These are phyloP conservation scores for Trochalopteron elliotii DNA, from an alignment of 2,113 vertebrate genomes.

Conservation along the genomic window DNA sequence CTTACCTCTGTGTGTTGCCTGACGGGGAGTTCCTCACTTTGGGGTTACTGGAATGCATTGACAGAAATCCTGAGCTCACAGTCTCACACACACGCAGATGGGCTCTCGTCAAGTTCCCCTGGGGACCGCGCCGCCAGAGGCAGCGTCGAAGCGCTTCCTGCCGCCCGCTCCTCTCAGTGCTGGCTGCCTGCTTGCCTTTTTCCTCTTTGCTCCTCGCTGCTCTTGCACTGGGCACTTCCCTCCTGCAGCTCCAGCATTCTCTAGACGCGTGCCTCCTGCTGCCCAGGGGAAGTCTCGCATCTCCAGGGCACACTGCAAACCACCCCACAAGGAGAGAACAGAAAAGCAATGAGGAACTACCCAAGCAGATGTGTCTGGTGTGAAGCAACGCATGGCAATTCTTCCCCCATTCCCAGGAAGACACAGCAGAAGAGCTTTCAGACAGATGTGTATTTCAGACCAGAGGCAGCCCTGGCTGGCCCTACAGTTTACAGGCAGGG, in stretches of 20 bases:
- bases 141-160: constrained; percentile 67
- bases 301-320: constrained; percentile 82
- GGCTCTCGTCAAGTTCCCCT: constrained; percentile 81
- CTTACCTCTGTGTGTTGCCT: constrained; percentile 89
- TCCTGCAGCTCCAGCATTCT: constrained; percentile 89
- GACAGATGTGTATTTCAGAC: background rate
- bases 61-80: constrained; percentile 85
- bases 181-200: constrained; percentile 77
- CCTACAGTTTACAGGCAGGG: background rate
- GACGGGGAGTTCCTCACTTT: constrained; percentile 92
- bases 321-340: background rate
- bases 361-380: background rate
- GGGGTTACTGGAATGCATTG: constrained; percentile 94
- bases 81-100: constrained; percentile 74
- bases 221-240: constrained; percentile 81
- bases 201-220: constrained; percentile 84
- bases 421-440: background rate
- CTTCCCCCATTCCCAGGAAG: background rate
- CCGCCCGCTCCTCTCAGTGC: constrained; percentile 70
- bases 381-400: background rate
- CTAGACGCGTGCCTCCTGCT: constrained; percentile 81
- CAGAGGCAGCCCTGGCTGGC: background rate
- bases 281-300: constrained; percentile 86
- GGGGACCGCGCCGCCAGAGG: constrained; percentile 65
- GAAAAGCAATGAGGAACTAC: constrained; percentile 15